Base-by-base conservation (phyloP, 2,888 invertebrate genomes). In the Saturnia japonica region DNA sequence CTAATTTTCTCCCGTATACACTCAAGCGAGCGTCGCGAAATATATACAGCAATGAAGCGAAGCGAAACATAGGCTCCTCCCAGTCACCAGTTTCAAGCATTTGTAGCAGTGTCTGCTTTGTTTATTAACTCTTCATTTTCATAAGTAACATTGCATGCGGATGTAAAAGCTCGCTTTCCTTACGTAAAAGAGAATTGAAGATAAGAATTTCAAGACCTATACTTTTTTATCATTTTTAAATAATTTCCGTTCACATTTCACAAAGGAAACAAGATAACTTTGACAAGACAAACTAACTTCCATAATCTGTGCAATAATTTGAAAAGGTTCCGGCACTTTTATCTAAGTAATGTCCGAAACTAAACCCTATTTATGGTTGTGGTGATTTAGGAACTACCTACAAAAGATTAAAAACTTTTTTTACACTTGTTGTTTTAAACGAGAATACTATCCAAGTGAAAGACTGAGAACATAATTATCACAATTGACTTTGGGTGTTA, bases 101-200 rank as follows among this genome's bases (percentile, higher is more conserved):
- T 57, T 57, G 57, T 57, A 57, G 28, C 57, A 25, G 25, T 25
- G 25, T 57, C 57, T 57, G 57, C 28, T 57, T 57, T 57, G 57
- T 57, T 57, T 57, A 57, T 57, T 57, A 57, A 57, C 57, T 57
- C 25, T 57, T 57, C 57, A 57, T 57, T 57, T 57, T 57, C 57
- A 57, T 57, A 57, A 57, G 57, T 57, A 57, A 12, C 12, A 57
- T 25, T 25, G 25, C 57, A 12, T 12, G 14, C 12, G 14, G 25
- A 57, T 57, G 25, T 25, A 57, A 57, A 57, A 25, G 57, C 25
- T 25, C 22, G 6, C 57, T 57, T 57, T 57, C 57, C 12, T 57
- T 57, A n/a, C 9, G 25, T 57, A 57, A 25, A 57, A 57, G 14
- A 25, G 25, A 25, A 25, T 54, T 22, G 9, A 54, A 54, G 22